Percentiles rank a stretch among this genome's conserved stretches.
Evolutionary conservation across 1,140 invertebrate species (phyloP).

Genomic region (Thaumatotibia leucotreta): DNA sequence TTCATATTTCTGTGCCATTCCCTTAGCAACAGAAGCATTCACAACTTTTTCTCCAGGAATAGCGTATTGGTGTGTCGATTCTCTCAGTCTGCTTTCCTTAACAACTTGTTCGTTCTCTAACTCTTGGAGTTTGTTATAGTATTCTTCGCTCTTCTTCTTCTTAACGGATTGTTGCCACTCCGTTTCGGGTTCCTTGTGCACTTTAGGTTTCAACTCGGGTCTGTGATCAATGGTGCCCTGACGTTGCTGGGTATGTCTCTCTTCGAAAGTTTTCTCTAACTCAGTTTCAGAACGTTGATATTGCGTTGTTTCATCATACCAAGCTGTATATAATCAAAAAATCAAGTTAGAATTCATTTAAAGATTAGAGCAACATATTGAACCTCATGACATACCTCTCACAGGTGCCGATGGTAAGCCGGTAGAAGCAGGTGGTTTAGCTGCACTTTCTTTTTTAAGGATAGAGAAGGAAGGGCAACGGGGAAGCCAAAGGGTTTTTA

Average conservation of each 20-base stretch:
- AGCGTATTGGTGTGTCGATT: conserved; percentile 87
- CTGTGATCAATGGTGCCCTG: conserved; percentile 78
- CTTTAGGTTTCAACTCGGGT: conserved; percentile 81
- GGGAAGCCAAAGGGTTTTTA: conserved; percentile 42
- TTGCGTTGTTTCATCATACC: conserved; percentile 93
- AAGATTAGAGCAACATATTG: not conserved
- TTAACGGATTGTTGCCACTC: conserved; percentile 91
- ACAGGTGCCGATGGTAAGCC: conserved; percentile 61
- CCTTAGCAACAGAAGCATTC: conserved; percentile 86
- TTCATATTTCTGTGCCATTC: conserved; percentile 91
- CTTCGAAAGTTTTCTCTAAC: conserved; percentile 91
- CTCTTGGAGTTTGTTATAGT: conserved; percentile 88
- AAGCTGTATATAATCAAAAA: conserved; percentile 80
- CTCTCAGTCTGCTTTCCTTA: conserved; percentile 87
- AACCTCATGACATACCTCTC: conserved; percentile 58
- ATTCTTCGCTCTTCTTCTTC: conserved; percentile 89
- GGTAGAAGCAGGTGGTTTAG: conserved; percentile 64
- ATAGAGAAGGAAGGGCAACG: conserved; percentile 29
- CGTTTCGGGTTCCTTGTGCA: conserved; percentile 84
- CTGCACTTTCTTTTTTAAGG: conserved; percentile 46
- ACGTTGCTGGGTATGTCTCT: conserved; percentile 83
- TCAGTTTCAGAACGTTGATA: conserved; percentile 92
- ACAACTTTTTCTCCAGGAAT: conserved; percentile 90
- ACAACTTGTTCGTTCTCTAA: conserved; percentile 90
- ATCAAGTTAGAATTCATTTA: conserved; percentile 3